Conservation (phyloP, 2,888 invertebrate species). For the Drosophila aldrichi region DNA sequence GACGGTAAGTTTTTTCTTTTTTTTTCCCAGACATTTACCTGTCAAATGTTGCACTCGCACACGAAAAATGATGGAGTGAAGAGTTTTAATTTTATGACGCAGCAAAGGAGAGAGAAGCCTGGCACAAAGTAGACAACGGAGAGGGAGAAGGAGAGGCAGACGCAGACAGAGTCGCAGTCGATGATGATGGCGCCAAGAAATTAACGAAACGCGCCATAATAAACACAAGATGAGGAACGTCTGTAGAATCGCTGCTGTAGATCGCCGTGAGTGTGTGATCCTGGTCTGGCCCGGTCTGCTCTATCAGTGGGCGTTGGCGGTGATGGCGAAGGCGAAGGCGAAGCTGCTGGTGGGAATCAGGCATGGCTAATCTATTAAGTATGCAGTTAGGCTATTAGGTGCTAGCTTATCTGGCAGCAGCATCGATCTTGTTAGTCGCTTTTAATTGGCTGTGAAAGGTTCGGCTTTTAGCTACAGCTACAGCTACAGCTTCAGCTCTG, state of each 20-base stretch:
- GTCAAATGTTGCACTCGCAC: constrained; percentile 81
- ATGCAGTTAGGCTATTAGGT: constrained; percentile 64
- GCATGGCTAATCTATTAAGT: constrained; percentile 66
- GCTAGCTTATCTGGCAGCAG: constrained; percentile 55
- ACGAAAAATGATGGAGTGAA: constrained; percentile 84
- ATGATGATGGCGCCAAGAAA: constrained; percentile 78
- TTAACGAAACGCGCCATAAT: constrained; percentile 80
- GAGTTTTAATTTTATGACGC: constrained; percentile 83
- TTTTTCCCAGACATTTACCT: constrained; percentile 79
- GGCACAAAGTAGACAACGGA: constrained; percentile 28
- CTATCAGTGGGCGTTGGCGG: constrained; percentile 45
- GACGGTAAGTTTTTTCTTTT: constrained; percentile 51
- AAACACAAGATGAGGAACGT: constrained; percentile 61
- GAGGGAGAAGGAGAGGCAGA: constrained; percentile 18
- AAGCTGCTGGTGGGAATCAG: constrained; percentile 44
- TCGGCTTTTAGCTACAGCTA: constrained; percentile 17
- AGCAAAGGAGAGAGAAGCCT: constrained; percentile 65
- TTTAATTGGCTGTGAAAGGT: constrained; percentile 78
- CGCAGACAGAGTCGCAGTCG: constrained; percentile 23
- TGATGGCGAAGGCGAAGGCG: constrained; percentile 30
- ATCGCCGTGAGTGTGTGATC: constrained; percentile 34
- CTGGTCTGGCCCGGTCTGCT: constrained; percentile 11
- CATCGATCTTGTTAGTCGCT: constrained; percentile 76
- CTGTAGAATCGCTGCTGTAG: constrained; percentile 55
- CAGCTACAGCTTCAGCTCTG: constrained; percentile 5